Base-by-base conservation (phyloP, 2,113 vertebrate genomes). In the Chaetodon auriga region DNA sequence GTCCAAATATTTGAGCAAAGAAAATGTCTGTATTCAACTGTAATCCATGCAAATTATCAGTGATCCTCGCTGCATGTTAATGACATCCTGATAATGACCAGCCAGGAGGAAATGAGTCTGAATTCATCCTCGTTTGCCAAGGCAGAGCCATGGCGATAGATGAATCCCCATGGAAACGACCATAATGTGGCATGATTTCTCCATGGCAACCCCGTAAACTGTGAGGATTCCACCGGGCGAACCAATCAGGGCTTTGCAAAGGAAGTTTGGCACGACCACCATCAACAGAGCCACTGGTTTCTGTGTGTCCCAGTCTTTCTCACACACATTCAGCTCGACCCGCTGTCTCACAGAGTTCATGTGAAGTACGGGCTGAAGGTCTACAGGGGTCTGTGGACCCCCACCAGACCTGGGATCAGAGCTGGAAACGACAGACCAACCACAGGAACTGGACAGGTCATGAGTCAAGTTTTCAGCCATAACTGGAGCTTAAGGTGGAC, bases 81-180 rank as follows among this genome's bases (percentile, higher is more conserved):
- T 83, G 16, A 68, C 41, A 63, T 68, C 64, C 63, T 69, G 55
- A 83, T 74, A 48, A 81, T 38, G 80, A 79, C 57, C 71, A 76
- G 71, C 72, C 90, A 80, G 69, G 71, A 90, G 80, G 88, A 89
- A 92, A 82, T 82, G 18, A 73, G 80, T 48, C 80, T 43, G 1
- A 54, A 48, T 66, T 80, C 74, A 81, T 81, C 46, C 62, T 58
- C 54, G 78, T 84, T 87, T 91, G 84, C 80, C 69, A 82, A 46
- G 62, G 75, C 68, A 79, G 74, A 23, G 43, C 72, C 65, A 73
- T 54, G 71, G 73, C 11, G 18, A 82, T 49, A 4, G 65, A 84
- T 68, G 65, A 76, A 84, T 89, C 68, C 15, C 64, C 69, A 90
- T 87, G 73, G 85, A 60, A 81, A 87, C 84, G 51, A 74, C 77